Percentiles rank a stretch among this genome's conserved stretches.
These are phyloP conservation scores for Acanthopleura granulata DNA, from an alignment of 2,888 invertebrate species.

Conservation along the genomic window DNA sequence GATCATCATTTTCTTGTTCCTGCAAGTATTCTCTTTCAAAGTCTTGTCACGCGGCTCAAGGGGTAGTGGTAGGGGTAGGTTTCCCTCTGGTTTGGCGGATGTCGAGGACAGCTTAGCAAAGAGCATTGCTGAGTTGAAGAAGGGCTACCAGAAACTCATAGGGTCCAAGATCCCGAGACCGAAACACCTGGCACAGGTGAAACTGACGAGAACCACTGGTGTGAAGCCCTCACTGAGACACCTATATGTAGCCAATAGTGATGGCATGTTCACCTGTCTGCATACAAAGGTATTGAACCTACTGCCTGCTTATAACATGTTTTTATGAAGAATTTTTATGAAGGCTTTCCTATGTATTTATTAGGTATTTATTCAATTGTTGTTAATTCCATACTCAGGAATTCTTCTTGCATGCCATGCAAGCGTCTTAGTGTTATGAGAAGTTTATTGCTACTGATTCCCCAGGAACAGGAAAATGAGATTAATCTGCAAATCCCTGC, in stretches of 20 bases:
- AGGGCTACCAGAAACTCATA: neutral
- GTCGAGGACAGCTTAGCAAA: too few relatives aligned
- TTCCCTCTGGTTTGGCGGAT: too few relatives aligned
- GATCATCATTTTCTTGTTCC: neutral
- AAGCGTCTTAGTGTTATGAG: too few relatives aligned
- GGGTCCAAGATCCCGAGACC: neutral
- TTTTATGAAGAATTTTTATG: too few relatives aligned
- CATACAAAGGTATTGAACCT: conserved; percentile 38
- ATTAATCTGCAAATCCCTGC: too few relatives aligned
- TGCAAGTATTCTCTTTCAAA: neutral
- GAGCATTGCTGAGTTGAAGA: neutral
- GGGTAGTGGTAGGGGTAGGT: too few relatives aligned
- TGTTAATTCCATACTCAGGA: too few relatives aligned
- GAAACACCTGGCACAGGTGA: neutral
- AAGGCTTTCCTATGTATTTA: too few relatives aligned
- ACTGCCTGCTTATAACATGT: neutral
- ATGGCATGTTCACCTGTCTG: conserved; percentile 47
- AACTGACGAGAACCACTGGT: conserved; percentile 20
- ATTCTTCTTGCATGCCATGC: too few relatives aligned
- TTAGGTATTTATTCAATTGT: too few relatives aligned
- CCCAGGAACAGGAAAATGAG: too few relatives aligned
- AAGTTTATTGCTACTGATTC: too few relatives aligned
- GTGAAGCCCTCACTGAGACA: conserved; percentile 24
- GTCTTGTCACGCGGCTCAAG: neutral
- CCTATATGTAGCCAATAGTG: conserved; percentile 31